A percentile compares a stretch with the other conserved stretches of the same genome.
Evolutionary conservation across 92 coral and sea anemone species (phyloP).

Genomic region (Zoanthus gigantus): DNA sequence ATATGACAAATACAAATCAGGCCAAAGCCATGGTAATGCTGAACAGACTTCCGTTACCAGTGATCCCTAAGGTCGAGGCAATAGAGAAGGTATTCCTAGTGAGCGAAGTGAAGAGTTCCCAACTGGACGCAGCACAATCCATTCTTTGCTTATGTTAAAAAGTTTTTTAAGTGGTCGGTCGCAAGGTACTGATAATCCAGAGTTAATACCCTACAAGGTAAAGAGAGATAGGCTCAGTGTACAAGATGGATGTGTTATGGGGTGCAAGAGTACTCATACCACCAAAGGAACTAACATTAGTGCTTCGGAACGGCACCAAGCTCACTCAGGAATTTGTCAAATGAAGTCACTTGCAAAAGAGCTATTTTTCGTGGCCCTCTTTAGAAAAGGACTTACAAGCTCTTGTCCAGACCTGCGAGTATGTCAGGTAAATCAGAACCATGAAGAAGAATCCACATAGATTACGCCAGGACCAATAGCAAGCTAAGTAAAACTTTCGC

Average conservation of each 20-base stretch:
- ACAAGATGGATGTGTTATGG: slow-evolving; percentile 46
- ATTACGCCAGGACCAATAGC: slow-evolving; percentile 39
- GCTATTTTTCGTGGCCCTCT: slow-evolving; percentile 59
- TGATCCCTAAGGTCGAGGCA: neutral
- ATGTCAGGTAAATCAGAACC: slow-evolving; percentile 46
- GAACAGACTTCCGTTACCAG: neutral
- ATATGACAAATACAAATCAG: slow-evolving; percentile 64
- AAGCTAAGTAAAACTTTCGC: slow-evolving; percentile 24
- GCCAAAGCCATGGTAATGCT: slow-evolving; percentile 45
- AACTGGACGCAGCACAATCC: slow-evolving; percentile 55
- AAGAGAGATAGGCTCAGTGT: slow-evolving; percentile 54
- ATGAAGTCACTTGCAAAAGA: slow-evolving; percentile 30
- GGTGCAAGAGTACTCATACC: slow-evolving; percentile 52
- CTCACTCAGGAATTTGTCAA: slow-evolving; percentile 40
- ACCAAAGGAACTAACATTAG: slow-evolving; percentile 9
- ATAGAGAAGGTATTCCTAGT: slow-evolving; percentile 26
- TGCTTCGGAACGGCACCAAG: slow-evolving; percentile 38
- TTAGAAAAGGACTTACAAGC: slow-evolving; percentile 39
- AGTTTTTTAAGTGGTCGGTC: slow-evolving; percentile 47
- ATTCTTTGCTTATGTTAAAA: neutral
- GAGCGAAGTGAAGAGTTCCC: slow-evolving; percentile 14
- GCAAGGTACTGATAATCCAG: slow-evolving; percentile 6
- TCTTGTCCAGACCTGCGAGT: slow-evolving; percentile 32
- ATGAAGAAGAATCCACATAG: slow-evolving; percentile 38
- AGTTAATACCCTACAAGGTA: slow-evolving; percentile 27